These are phyloP conservation scores for Thripadectes ignobilis DNA, from an alignment of 2,797 vertebrate genomes.

Conservation along the genomic window DNA sequence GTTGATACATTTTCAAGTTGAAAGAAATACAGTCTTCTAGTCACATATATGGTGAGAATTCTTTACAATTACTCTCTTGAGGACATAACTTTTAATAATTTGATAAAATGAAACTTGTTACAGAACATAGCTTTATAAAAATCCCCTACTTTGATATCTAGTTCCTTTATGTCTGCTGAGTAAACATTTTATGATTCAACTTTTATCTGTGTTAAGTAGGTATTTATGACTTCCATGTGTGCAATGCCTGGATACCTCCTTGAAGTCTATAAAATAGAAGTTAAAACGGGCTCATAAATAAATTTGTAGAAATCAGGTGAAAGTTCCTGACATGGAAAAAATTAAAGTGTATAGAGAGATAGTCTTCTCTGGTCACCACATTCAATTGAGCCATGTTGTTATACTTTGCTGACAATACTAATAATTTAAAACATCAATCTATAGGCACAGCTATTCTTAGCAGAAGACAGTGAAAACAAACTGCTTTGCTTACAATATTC, in stretches of 20 bases:
- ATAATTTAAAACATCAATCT: conserved; percentile 15
- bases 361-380: not conserved
- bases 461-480: conserved; percentile 19
- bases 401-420: conserved; percentile 29
- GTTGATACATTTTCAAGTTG: not conserved
- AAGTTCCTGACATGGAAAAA: not conserved
- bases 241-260: not conserved
- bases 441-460: conserved; percentile 36
- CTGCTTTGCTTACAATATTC: conserved; percentile 16
- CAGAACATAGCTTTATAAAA: not conserved
- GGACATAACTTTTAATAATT: not conserved
- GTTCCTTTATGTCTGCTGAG: not conserved
- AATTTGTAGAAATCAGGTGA: not conserved
- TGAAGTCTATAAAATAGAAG: not conserved
- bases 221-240: not conserved
- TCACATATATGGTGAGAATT: not conserved
- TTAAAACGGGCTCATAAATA: not conserved
- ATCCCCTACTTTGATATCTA: not conserved
- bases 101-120: not conserved
- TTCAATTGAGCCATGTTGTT: not conserved
- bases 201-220: not conserved
- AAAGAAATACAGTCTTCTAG: not conserved
- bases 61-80: not conserved
- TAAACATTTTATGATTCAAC: not conserved
- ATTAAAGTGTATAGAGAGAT: not conserved